phyloP scores from a whole-genome alignment of 1,140 invertebrate genomes.

The Saccostrea glomerata region DNA sequence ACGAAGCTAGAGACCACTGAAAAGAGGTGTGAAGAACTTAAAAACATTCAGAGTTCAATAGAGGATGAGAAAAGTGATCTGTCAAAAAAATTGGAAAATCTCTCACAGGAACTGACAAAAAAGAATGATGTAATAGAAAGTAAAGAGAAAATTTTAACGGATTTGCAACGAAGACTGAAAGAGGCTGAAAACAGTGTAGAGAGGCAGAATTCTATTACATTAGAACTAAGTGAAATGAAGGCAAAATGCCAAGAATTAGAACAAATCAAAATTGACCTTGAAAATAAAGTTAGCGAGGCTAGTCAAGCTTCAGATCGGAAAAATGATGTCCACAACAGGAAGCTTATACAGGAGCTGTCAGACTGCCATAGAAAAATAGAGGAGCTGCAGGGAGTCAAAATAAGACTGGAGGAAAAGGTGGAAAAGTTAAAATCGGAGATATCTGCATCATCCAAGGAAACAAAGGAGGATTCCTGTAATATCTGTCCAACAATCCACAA shows the following conservation, averaged over 20 bases:
- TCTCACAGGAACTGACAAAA: constrained; percentile 40
- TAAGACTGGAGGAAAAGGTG: background rate
- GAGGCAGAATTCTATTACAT: constrained; percentile 18
- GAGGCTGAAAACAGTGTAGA: background rate
- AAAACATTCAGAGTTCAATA: background rate
- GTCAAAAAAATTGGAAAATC: constrained; percentile 32
- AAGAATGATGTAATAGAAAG: constrained; percentile 41
- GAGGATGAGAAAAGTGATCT: constrained; percentile 42
- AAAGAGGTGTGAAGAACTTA: background rate
- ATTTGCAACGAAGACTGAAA: background rate
- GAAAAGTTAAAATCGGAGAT: background rate
- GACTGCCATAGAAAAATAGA: background rate
- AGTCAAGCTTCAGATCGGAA: background rate
- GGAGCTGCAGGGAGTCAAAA: background rate
- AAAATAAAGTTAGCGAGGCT: constrained; percentile 45
- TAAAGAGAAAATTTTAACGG: constrained; percentile 18
- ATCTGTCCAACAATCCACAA: constrained; percentile 4
- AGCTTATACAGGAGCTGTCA: background rate
- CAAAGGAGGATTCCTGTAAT: background rate
- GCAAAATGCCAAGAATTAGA: background rate
- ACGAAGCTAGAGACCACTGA: background rate
- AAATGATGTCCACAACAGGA: background rate
- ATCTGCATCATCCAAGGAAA: background rate
- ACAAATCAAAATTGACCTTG: constrained; percentile 15
- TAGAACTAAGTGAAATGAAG: constrained; percentile 25